Evolutionary conservation across 2,113 vertebrate genomes (phyloP).

Genomic region (Candoia aspera): DNA sequence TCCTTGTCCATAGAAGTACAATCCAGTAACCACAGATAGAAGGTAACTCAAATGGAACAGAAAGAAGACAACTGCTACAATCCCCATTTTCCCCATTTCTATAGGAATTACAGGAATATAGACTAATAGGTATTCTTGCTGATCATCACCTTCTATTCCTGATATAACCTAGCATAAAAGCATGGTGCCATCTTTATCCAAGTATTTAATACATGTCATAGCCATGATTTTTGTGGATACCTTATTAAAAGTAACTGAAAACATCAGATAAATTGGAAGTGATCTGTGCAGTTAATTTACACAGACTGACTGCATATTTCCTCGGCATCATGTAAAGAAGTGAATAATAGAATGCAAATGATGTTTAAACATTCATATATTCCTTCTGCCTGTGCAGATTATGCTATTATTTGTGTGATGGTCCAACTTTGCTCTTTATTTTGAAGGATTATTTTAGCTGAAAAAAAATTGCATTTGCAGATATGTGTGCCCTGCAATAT

Average conservation of each 20-base stretch:
- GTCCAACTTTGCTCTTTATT: slow-evolving; percentile 19
- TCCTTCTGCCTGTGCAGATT: slow-evolving; percentile 16
- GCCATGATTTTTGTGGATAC: neutral
- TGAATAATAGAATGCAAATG: slow-evolving; percentile 22
- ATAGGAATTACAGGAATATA: neutral
- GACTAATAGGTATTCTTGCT: neutral
- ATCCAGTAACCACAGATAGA: neutral
- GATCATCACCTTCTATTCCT: neutral
- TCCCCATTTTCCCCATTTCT: neutral
- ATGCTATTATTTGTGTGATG: slow-evolving; percentile 5
- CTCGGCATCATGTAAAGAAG: neutral
- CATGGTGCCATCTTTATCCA: neutral
- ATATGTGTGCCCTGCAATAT: neutral
- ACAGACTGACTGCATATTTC: neutral
- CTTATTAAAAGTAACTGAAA: slow-evolving; percentile 3
- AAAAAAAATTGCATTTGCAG: slow-evolving; percentile 10
- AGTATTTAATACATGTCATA: neutral
- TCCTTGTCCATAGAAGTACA: neutral
- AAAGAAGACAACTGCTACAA: neutral
- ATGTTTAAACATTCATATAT: slow-evolving; percentile 30
- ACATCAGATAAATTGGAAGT: neutral
- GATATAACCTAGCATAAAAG: neutral
- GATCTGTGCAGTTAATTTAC: neutral
- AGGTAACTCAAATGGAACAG: neutral
- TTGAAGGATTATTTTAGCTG: neutral